Conservation (phyloP, 2,888 invertebrate genomes). For the Brachylomia viminalis region DNA sequence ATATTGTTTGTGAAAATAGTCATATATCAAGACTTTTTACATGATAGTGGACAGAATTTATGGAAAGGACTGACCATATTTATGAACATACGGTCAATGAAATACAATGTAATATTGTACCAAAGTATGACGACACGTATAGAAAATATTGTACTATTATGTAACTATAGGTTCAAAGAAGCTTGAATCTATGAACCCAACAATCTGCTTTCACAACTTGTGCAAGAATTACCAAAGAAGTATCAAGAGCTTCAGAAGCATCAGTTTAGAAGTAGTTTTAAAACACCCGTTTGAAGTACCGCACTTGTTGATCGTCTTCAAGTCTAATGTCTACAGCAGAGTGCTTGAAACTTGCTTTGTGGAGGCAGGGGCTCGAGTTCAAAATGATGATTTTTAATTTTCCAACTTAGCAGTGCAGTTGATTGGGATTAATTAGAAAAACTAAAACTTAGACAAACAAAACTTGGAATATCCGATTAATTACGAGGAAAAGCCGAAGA, state of each 20-base stretch:
- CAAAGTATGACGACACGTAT: background rate
- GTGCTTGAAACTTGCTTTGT: conserved; percentile 47
- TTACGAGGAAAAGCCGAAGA: background rate
- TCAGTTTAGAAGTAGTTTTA: conserved; percentile 57
- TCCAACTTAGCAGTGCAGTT: background rate
- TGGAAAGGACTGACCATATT: too few species aligned
- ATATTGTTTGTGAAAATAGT: background rate
- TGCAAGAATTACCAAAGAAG: conserved; percentile 24
- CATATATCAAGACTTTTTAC: background rate
- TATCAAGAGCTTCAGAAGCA: conserved; percentile 31
- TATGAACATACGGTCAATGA: background rate
- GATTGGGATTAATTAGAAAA: background rate
- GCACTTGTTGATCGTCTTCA: conserved; percentile 58
- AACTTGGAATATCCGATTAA: background rate
- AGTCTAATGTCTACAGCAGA: conserved; percentile 37
- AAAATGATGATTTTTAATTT: background rate
- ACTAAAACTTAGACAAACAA: background rate
- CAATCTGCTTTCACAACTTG: background rate
- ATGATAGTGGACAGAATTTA: background rate
- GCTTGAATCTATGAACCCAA: too few species aligned
- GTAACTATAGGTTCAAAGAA: too few species aligned
- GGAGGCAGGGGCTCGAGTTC: background rate
- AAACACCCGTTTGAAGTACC: conserved; percentile 44
- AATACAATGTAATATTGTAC: background rate
- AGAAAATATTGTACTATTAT: background rate